phyloP scores from a whole-genome alignment of 2,888 invertebrate species.

The Cantharis rufa region DNA sequence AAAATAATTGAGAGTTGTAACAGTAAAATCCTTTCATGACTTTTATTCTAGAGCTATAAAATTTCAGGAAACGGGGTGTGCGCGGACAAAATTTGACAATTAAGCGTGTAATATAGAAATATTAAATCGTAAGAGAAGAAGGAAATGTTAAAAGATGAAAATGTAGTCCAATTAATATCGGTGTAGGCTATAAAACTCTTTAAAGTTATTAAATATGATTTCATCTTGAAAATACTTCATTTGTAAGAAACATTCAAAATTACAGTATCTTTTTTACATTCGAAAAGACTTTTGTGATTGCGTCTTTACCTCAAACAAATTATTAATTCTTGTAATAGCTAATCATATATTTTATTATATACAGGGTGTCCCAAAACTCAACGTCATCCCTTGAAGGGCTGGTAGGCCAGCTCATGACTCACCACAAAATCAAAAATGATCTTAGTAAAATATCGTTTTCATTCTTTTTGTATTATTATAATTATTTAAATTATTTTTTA shows the following conservation, averaged over 20 bases:
- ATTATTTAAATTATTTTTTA: too few relatives aligned
- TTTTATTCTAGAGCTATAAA: conserved; percentile 38
- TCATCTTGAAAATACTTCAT: neutral
- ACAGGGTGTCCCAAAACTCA: too few relatives aligned
- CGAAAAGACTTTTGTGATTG: neutral
- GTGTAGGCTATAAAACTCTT: conserved; percentile 6
- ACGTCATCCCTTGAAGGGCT: too few relatives aligned
- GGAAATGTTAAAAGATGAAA: conserved; percentile 16
- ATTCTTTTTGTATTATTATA: too few relatives aligned
- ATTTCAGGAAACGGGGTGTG: conserved; percentile 37
- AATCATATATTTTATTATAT: too few relatives aligned
- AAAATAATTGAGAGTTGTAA: conserved; percentile 40
- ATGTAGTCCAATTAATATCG: conserved; percentile 21
- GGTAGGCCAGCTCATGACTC: too few relatives aligned
- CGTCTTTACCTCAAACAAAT: neutral
- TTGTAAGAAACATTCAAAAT: neutral
- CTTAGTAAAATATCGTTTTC: too few relatives aligned
- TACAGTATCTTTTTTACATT: neutral
- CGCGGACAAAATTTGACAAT: conserved; percentile 41
- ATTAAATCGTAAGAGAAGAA: conserved; percentile 33
- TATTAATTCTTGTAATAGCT: too few relatives aligned
- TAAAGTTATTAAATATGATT: conserved; percentile 10
- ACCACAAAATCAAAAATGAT: too few relatives aligned
- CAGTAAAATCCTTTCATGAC: conserved; percentile 21
- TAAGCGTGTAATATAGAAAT: conserved; percentile 40